Evolutionary conservation across 2,888 invertebrate genomes (phyloP).

Genomic region (Tanypteryx hageni): DNA sequence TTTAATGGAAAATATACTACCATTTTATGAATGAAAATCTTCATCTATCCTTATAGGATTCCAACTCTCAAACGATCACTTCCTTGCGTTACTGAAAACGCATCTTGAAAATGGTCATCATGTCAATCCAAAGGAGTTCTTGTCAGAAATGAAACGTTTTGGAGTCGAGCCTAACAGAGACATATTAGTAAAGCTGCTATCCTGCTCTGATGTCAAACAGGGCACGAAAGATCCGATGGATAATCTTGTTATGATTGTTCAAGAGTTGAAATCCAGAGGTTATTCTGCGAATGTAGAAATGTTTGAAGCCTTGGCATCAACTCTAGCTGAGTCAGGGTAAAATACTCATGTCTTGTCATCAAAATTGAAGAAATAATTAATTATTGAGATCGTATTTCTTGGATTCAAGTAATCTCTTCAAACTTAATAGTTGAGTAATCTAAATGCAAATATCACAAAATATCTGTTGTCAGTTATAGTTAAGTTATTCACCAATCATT

Average conservation of each 20-base stretch:
- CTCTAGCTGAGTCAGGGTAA: conserved; percentile 27
- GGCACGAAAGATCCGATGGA: conserved; percentile 72
- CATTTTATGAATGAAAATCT: too few relatives aligned
- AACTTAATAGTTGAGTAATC: too few relatives aligned
- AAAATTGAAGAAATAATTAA: background rate
- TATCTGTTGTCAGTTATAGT: too few relatives aligned
- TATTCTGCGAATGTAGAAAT: background rate
- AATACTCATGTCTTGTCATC: too few relatives aligned
- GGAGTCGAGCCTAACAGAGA: conserved; percentile 76
- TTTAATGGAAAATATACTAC: too few relatives aligned
- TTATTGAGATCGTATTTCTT: background rate
- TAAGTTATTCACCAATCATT: too few relatives aligned
- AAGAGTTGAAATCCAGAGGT: conserved; percentile 38
- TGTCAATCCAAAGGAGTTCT: conserved; percentile 75
- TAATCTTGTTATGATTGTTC: background rate
- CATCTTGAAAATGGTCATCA: conserved; percentile 79
- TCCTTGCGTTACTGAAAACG: conserved; percentile 78
- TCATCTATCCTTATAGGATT: conserved; percentile 71
- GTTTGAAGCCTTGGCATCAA: conserved; percentile 6
- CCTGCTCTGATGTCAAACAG: conserved; percentile 76
- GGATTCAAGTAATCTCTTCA: background rate
- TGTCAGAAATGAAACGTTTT: conserved; percentile 74
- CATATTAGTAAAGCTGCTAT: conserved; percentile 79
- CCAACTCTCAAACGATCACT: conserved; percentile 76
- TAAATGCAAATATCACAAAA: too few relatives aligned